Conservation (phyloP, 2,797 vertebrate genomes). For the Naso thynnoides region DNA sequence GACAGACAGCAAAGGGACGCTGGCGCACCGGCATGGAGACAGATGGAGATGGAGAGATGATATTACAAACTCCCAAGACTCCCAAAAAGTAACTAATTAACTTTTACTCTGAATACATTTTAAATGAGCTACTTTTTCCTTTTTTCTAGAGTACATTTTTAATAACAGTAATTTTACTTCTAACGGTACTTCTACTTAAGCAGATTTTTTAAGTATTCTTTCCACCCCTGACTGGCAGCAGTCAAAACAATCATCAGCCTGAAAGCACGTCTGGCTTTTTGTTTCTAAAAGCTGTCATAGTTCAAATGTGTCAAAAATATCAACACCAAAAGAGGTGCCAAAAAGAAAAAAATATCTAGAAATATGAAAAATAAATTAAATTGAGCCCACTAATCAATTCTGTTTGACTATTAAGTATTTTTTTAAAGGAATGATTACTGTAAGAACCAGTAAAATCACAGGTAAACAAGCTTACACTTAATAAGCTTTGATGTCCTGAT, state of each 20-base stretch:
- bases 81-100: too few relatives aligned
- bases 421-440: neutral
- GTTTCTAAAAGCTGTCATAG: neutral
- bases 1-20: too few relatives aligned
- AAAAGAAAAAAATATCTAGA: neutral
- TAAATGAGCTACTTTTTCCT: too few relatives aligned
- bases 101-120: too few relatives aligned
- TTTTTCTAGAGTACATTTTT: too few relatives aligned
- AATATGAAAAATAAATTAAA: neutral
- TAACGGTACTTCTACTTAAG: too few relatives aligned
- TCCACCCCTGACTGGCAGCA: neutral
- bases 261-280: neutral
- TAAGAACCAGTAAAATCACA: neutral
- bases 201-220: too few relatives aligned
- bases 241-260: neutral
- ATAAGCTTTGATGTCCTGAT: slow-evolving; percentile 19
- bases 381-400: neutral
- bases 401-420: neutral
- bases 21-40: too few relatives aligned
- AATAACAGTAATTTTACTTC: too few relatives aligned
- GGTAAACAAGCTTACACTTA: neutral
- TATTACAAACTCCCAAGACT: too few relatives aligned
- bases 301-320: neutral
- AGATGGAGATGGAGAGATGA: too few relatives aligned
- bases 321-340: neutral